Percentiles rank a stretch among this genome's conserved stretches.
phyloP scores from a whole-genome alignment of 2,888 invertebrate species.

The Lepidocyrtoides sp. region DNA sequence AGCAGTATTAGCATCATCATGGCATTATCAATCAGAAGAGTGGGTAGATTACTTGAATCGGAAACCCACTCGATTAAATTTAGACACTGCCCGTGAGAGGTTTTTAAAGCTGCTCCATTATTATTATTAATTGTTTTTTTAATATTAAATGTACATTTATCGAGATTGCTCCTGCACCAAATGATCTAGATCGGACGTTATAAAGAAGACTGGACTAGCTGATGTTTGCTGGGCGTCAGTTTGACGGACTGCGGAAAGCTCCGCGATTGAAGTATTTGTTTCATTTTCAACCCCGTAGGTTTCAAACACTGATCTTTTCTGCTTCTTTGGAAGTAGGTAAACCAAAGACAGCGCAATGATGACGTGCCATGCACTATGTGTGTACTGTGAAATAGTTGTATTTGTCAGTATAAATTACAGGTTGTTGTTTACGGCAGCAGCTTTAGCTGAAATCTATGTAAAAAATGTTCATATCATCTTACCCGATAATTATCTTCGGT shows the following conservation, averaged over 20 bases:
- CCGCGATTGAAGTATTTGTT: slow-evolving; percentile 80
- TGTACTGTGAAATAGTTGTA: slow-evolving; percentile 86
- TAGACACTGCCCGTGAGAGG: too few relatives aligned
- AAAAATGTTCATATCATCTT: slow-evolving; percentile 43
- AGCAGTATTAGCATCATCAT: neutral
- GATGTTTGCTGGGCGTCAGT: slow-evolving; percentile 81
- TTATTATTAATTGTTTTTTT: neutral
- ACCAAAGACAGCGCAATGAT: slow-evolving; percentile 88
- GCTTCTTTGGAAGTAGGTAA: slow-evolving; percentile 88
- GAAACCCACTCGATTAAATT: too few relatives aligned
- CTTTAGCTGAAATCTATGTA: neutral
- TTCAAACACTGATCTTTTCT: slow-evolving; percentile 54
- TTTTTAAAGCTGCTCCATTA: too few relatives aligned
- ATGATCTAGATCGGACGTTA: slow-evolving; percentile 86
- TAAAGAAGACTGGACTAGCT: slow-evolving; percentile 85
- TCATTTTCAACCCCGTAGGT: slow-evolving; percentile 50
- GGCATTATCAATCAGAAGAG: too few relatives aligned
- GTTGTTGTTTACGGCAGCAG: neutral
- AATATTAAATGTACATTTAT: slow-evolving; percentile 23
- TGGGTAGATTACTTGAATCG: too few relatives aligned
- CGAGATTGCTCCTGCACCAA: slow-evolving; percentile 84
- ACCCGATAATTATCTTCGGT: slow-evolving; percentile 89
- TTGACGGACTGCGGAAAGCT: slow-evolving; percentile 85
- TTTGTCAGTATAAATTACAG: neutral
- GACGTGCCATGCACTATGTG: slow-evolving; percentile 89